These are phyloP conservation scores for Phoebastria nigripes DNA, from an alignment of 2,797 vertebrate species.

Conservation along the genomic window DNA sequence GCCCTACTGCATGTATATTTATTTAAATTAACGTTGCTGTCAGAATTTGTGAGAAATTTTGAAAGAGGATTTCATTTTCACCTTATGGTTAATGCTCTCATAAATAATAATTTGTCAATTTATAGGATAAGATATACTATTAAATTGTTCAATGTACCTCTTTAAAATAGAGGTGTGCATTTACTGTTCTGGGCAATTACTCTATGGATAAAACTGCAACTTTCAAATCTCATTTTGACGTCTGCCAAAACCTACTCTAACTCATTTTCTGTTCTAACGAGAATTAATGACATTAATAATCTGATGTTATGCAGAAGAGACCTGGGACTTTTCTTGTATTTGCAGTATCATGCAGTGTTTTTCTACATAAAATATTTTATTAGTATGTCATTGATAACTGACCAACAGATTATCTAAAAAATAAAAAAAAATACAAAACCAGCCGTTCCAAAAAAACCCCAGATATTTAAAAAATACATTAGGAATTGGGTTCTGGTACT, in stretches of 20 bases:
- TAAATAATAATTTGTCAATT: constrained; percentile 54
- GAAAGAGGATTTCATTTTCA: constrained; percentile 48
- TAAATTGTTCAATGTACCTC: neutral
- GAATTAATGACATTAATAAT: neutral
- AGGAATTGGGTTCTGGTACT: neutral
- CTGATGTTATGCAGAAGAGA: neutral
- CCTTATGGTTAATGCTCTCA: constrained; percentile 37
- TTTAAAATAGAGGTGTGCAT: constrained; percentile 1
- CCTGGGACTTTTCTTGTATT: neutral
- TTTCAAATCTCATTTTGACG: constrained; percentile 19
- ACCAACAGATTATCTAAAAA: neutral
- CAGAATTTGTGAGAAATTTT: constrained; percentile 48
- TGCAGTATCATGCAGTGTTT: neutral
- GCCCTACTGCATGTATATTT: constrained; percentile 23
- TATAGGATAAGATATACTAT: neutral
- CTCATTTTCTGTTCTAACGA: neutral
- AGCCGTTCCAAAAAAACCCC: neutral
- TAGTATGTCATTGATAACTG: neutral
- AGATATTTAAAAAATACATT: neutral
- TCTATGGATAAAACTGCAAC: neutral
- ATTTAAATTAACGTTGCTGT: constrained; percentile 54
- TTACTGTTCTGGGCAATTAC: neutral
- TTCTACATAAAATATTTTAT: neutral
- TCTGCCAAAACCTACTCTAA: neutral
- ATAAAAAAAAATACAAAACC: neutral